Percentiles rank a stretch among this genome's conserved stretches.
These are phyloP conservation scores for Drosophila fulvimacula DNA, from an alignment of 2,888 invertebrate genomes.

Conservation along the genomic window DNA sequence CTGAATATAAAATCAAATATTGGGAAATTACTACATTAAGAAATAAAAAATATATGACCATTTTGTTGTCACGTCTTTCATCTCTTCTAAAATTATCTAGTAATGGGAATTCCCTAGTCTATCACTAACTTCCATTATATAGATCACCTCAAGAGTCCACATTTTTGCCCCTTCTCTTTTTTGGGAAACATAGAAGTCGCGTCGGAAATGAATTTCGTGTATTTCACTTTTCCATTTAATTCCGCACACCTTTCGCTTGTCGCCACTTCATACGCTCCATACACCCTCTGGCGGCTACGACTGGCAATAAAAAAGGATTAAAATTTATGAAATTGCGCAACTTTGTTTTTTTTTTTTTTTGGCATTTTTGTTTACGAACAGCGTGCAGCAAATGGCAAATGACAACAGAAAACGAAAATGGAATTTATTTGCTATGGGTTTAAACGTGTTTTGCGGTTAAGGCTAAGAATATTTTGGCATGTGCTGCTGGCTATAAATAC, in stretches of 20 bases:
- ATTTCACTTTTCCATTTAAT: conserved; percentile 72
- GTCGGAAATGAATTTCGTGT: conserved; percentile 75
- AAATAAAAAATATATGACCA: not conserved
- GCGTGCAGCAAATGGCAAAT: conserved; percentile 37
- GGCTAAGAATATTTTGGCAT: conserved; percentile 34
- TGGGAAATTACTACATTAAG: not conserved
- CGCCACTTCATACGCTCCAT: not conserved
- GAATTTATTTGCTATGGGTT: conserved; percentile 33
- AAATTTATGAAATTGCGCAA: conserved; percentile 76
- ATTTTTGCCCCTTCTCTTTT: conserved; percentile 6
- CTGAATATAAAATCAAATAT: not conserved
- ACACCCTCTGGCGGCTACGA: conserved; percentile 17
- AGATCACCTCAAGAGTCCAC: conserved; percentile 7
- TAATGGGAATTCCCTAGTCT: conserved; percentile 15
- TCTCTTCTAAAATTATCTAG: not conserved
- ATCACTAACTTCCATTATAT: not conserved
- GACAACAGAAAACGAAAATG: conserved; percentile 51
- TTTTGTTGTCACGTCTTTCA: not conserved
- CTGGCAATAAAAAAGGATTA: conserved; percentile 79
- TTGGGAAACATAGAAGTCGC: conserved; percentile 21
- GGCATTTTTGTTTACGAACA: conserved; percentile 52
- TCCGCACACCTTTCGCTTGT: conserved; percentile 44
- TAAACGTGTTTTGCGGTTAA: conserved; percentile 63
- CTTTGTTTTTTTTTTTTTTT: conserved; percentile 51
- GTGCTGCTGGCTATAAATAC: conserved; percentile 62